Evolutionary conservation across 2,113 vertebrate genomes (phyloP).

Genomic region (Salvelinus namaycush): DNA sequence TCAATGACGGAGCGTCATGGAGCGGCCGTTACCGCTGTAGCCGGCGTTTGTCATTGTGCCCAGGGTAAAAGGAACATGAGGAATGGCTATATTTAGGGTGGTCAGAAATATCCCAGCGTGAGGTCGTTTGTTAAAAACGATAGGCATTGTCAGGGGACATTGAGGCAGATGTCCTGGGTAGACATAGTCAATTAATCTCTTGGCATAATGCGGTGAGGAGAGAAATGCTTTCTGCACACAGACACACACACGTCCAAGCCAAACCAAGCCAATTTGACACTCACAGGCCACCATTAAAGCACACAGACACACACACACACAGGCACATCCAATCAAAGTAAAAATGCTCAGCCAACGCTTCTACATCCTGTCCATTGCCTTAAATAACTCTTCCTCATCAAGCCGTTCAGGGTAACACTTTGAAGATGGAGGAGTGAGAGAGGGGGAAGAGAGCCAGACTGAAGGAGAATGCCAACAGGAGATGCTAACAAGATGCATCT

Average conservation of each 20-base stretch:
- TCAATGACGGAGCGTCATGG: conserved; percentile 46
- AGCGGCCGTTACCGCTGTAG: no score
- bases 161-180: conserved; percentile 28
- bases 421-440: conserved; percentile 12
- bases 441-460: conserved; percentile 20
- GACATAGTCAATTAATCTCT: conserved; percentile 39
- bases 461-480: conserved; percentile 19
- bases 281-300: neutral
- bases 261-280: conserved; percentile 16
- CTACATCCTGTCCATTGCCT: neutral
- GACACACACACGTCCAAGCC: neutral
- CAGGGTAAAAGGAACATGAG: conserved; percentile 36
- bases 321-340: neutral
- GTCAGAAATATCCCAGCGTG: conserved; percentile 37
- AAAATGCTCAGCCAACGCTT: neutral
- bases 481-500: conserved; percentile 56
- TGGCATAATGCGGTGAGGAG: neutral
- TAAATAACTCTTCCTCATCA: neutral
- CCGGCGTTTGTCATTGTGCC: conserved; percentile 26
- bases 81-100: conserved; percentile 53
- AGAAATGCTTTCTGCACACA: conserved; percentile 5
- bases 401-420: neutral
- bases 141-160: conserved; percentile 22
- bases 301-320: no score
- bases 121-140: conserved; percentile 49